A percentile compares a stretch with the other conserved stretches of the same genome.
phyloP scores from a whole-genome alignment of 2,113 vertebrate species.

The Pardalotus punctatus region DNA sequence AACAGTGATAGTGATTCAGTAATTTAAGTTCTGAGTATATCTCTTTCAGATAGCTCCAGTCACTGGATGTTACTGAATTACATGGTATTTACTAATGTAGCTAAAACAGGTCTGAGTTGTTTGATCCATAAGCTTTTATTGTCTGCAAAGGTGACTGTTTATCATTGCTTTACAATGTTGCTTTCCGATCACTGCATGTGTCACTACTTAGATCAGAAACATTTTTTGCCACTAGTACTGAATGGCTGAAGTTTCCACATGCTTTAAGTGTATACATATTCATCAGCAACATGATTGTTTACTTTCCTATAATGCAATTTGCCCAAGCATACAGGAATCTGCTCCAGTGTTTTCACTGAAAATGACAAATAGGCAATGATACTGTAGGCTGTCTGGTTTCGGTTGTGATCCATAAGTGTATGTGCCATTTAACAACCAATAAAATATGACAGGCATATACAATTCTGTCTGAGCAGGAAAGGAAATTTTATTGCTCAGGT shows the following conservation, averaged over 20 bases:
- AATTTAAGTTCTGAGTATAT: neutral
- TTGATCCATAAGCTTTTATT: neutral
- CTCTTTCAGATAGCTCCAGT: neutral
- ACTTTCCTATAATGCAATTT: neutral
- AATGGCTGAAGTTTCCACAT: neutral
- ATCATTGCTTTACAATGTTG: neutral
- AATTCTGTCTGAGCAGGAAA: slow-evolving; percentile 47
- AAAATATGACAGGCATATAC: slow-evolving; percentile 55
- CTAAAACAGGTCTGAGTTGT: neutral
- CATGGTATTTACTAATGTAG: neutral
- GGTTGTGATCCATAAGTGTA: neutral
- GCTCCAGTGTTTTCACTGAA: neutral
- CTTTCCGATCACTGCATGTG: neutral
- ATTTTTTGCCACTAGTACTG: neutral
- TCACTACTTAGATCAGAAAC: neutral
- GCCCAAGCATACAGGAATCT: neutral
- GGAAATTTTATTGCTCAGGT: slow-evolving; percentile 48
- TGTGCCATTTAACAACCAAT: slow-evolving; percentile 36
- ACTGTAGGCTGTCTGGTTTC: neutral
- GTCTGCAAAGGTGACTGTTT: neutral
- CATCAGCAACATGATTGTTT: neutral
- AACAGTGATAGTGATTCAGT: neutral
- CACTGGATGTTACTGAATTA: neutral
- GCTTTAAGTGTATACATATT: neutral
- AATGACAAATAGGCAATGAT: neutral